Percentiles rank a stretch among this genome's conserved stretches.
phyloP scores from a whole-genome alignment of 2,113 vertebrate species.

The Mastomys natalensis region DNA sequence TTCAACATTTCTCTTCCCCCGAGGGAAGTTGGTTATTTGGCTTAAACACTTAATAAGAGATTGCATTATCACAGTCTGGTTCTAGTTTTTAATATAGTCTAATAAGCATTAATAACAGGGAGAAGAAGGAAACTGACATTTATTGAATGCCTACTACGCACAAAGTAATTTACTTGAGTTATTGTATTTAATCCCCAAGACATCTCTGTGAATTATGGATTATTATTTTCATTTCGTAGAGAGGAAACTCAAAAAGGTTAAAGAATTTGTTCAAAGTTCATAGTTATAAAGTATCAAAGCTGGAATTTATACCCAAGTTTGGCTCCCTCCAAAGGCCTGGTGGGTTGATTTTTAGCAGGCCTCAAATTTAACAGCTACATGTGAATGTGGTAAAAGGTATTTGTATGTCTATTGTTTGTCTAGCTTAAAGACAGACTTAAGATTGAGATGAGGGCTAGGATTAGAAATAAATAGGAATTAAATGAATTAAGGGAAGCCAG shows the following conservation, averaged over 20 bases:
- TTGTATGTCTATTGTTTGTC: fast-evolving
- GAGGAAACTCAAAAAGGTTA: conserved; percentile 4
- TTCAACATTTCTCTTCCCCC: conserved; percentile 58
- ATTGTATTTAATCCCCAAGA: conserved; percentile 68
- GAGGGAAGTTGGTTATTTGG: conserved; percentile 77
- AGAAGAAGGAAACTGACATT: conserved; percentile 63
- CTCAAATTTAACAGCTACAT: neutral
- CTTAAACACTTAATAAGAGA: conserved; percentile 78
- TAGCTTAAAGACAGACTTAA: neutral
- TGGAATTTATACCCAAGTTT: neutral
- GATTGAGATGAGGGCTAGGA: neutral
- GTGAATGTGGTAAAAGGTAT: neutral
- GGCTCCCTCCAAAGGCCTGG: neutral
- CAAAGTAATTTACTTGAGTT: conserved; percentile 75
- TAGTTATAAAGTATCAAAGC: neutral
- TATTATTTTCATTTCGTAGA: conserved; percentile 51
- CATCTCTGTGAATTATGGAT: conserved; percentile 37
- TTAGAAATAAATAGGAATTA: neutral
- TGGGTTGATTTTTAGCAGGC: fast-evolving
- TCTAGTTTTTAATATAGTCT: conserved; percentile 79
- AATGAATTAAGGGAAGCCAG: neutral
- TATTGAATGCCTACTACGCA: conserved; percentile 81
- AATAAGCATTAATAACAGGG: conserved; percentile 78
- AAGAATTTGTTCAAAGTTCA: conserved; percentile 18
- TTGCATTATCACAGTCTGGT: conserved; percentile 74